A percentile compares a stretch with the other conserved stretches of the same genome.
phyloP scores from a whole-genome alignment of 2,113 vertebrate species.

The Cyanoramphus novaezelandiae region DNA sequence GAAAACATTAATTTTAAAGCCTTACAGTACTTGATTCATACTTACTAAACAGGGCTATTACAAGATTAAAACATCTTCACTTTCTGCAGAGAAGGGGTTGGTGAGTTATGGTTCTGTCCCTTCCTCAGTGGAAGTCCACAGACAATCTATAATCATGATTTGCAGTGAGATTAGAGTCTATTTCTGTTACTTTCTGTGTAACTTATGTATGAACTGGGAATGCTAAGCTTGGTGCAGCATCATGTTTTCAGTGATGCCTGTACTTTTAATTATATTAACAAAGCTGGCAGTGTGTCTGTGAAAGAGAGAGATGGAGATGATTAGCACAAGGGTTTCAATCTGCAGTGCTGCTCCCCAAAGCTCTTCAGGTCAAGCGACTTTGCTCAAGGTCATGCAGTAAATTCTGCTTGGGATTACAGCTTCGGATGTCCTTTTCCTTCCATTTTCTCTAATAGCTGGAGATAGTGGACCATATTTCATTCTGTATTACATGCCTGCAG shows the following conservation, averaged over 20 bases:
- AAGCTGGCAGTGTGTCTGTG: not conserved
- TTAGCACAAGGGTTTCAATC: conserved; percentile 2
- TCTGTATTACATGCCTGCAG: conserved; percentile 38
- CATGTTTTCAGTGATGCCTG: not conserved
- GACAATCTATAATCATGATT: conserved; percentile 36
- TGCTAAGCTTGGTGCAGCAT: not conserved
- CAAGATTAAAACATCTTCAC: not conserved
- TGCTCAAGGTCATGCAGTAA: conserved; percentile 52
- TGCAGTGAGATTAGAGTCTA: conserved; percentile 27
- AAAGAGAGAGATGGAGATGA: not conserved
- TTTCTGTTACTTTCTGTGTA: conserved; percentile 39
- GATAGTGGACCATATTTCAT: conserved; percentile 50
- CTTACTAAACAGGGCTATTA: conserved; percentile 41
- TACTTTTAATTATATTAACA: conserved; percentile 48
- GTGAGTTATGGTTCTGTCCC: conserved; percentile 45
- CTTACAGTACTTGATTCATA: not conserved
- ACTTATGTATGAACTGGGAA: not conserved
- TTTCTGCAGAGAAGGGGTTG: not conserved
- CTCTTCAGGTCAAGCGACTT: conserved; percentile 44
- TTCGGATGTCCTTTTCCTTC: conserved; percentile 50
- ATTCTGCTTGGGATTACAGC: conserved; percentile 51
- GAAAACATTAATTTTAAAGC: not conserved
- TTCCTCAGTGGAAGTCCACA: conserved; percentile 7
- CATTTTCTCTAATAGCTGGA: conserved; percentile 57
- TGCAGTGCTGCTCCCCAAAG: conserved; percentile 26